Evolutionary conservation across 2,888 invertebrate genomes (phyloP), one percentile per base, ranked within the genome.

Genomic region (Ornithoptera alexandrae): DNA sequence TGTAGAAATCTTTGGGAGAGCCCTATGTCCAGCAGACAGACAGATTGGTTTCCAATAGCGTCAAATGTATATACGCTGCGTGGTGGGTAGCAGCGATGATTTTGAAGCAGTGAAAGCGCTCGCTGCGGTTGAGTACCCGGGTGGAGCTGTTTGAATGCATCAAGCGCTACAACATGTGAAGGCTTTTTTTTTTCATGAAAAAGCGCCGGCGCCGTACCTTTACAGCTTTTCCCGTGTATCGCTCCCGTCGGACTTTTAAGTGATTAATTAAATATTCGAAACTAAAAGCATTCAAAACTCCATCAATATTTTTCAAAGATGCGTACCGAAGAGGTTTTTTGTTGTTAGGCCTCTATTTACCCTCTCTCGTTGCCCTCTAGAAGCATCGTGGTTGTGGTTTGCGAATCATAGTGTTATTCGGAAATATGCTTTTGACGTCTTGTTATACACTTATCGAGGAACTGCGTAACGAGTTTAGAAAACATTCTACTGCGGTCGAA

Each of bases 61-160:
- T 22, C 22, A 22, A 22, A 22, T 22, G 22, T 22, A 22, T 22
- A 22, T 22, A 22, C 22, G 22, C 22, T 22, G 22, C 22, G 22
- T 22, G 22, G 22, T 22, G 22, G 22, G 22, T 22, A 22, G 22
- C 22, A 22, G 22, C 22, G 22, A 22, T 22, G 22, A 22, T 1
- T 22, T 22, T 22, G 22, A 22, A 22, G 22, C 22, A 22, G 22
- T 22, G 22, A 1, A 22, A 22, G 22, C 22, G 22, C 22, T 22
- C 22, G 22, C 22, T 22, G 22, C 22, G 22, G 22, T 22, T 22
- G 65, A 65, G 58, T 42, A 65, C 69, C 62, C 62, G 46, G 36
- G 15, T 65, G 50, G 22, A 66, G 69, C 66, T 69, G 69, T 69
- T 69, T 69, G 69, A 65, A 69, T 69, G 69, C 69, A 65, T 66